Percentiles rank a stretch among this genome's conserved stretches.
Conservation (phyloP, 2,113 vertebrate genomes). For the Nycticorax nycticorax region DNA sequence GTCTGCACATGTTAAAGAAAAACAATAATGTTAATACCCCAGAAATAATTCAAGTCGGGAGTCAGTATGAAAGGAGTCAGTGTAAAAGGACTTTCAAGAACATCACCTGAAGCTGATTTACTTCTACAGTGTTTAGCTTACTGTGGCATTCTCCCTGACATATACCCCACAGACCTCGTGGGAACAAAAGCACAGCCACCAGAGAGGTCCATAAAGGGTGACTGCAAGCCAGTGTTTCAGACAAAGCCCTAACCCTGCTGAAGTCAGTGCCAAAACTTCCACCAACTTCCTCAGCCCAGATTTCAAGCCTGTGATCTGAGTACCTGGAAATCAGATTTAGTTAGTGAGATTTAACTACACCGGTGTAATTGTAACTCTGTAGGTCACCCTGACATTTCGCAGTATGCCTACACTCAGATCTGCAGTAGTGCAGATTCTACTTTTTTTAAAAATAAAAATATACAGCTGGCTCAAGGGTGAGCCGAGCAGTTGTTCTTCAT, state of each 20-base stretch:
- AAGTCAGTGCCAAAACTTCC: background rate
- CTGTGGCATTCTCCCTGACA: background rate
- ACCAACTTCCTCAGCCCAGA: background rate
- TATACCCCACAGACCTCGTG: background rate
- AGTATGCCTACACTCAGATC: background rate
- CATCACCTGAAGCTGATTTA: background rate
- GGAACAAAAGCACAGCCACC: background rate
- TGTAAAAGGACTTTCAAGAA: background rate
- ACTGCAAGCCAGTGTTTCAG: background rate
- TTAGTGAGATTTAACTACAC: background rate
- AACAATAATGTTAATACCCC: background rate
- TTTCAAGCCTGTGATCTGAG: background rate
- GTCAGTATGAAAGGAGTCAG: background rate
- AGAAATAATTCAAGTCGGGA: background rate
- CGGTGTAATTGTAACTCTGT: rapidly evolving
- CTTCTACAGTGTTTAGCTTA: background rate
- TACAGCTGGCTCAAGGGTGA: background rate
- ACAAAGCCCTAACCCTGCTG: background rate
- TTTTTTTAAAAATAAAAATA: background rate
- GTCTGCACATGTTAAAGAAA: background rate
- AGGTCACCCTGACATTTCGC: background rate
- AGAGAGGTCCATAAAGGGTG: background rate
- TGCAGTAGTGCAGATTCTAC: background rate
- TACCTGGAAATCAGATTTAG: background rate
- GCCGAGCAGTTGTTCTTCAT: background rate